phyloP scores from a whole-genome alignment of 2,113 vertebrate species.

The Kobus ellipsiprymnus region DNA sequence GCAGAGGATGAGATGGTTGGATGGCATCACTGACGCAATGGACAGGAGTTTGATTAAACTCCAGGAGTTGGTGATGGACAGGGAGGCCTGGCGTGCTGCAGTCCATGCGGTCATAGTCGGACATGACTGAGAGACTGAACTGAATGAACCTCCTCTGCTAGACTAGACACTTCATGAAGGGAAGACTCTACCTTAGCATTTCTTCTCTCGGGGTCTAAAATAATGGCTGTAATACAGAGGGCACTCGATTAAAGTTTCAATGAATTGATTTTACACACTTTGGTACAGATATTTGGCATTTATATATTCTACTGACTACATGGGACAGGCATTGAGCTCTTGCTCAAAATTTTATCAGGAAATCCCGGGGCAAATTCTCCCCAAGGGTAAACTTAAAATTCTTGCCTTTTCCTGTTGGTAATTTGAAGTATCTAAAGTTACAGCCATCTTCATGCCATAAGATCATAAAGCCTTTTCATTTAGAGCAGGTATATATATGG shows the following conservation, averaged over 20 bases:
- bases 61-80: neutral
- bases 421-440: neutral
- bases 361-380: neutral
- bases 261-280: neutral
- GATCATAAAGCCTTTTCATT: neutral
- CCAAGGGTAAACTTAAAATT: neutral
- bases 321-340: neutral
- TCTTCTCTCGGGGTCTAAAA: neutral
- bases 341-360: neutral
- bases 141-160: neutral
- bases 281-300: neutral
- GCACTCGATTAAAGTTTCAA: neutral
- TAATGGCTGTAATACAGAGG: neutral
- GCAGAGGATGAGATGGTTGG: neutral
- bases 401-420: neutral
- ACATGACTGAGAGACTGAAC: neutral
- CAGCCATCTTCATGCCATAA: neutral
- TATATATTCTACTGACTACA: neutral
- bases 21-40: neutral
- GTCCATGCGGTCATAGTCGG: fast-evolving
- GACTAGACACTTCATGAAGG: neutral
- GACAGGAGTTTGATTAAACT: neutral
- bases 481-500: neutral
- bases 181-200: neutral
- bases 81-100: neutral